Evolutionary conservation across 2,113 vertebrate genomes (phyloP).

Genomic region (Alligator sinensis): DNA sequence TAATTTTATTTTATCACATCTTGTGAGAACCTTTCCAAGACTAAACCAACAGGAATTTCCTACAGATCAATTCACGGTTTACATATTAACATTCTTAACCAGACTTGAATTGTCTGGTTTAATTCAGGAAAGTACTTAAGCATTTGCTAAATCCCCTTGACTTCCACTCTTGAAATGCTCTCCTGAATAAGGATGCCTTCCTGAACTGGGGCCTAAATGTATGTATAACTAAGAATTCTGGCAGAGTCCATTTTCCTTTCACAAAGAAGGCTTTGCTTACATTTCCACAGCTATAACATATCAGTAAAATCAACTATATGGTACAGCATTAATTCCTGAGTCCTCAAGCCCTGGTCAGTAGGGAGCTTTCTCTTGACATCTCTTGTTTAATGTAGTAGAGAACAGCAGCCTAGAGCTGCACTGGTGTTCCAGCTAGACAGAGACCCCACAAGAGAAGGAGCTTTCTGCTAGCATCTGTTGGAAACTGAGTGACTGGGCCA

Average conservation of each 20-base stretch:
- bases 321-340: background rate
- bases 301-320: background rate
- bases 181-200: background rate
- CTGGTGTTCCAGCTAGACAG: background rate
- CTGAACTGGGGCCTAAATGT: background rate
- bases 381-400: background rate
- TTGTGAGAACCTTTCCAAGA: background rate
- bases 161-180: background rate
- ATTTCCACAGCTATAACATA: background rate
- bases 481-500: background rate
- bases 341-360: background rate
- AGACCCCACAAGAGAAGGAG: background rate
- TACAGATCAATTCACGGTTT: background rate
- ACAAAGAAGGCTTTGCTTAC: background rate
- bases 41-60: background rate
- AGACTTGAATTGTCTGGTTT: background rate
- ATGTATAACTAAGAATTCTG: background rate
- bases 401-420: background rate
- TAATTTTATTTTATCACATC: background rate
- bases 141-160: background rate
- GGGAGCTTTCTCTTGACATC: background rate
- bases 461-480: background rate
- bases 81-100: background rate
- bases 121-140: background rate
- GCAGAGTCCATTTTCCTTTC: background rate